Evolutionary conservation across 2,888 invertebrate species (phyloP).

Genomic region (Chydorus sphaericus): DNA sequence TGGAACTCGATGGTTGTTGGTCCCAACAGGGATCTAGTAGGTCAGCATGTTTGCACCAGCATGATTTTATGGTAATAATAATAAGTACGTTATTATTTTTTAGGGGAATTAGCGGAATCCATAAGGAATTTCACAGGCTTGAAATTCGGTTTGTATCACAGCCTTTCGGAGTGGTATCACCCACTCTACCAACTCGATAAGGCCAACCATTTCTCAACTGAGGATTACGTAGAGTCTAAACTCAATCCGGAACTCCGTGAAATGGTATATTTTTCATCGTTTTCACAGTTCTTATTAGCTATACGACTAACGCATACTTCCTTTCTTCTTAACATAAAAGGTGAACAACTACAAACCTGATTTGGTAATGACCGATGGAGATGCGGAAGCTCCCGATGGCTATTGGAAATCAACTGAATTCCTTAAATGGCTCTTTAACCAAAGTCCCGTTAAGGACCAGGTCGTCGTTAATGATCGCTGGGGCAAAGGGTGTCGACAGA

Average conservation of each 20-base stretch:
- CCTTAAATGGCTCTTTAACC: constrained; percentile 83
- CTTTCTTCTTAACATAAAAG: background rate
- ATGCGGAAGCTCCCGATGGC: constrained; percentile 47
- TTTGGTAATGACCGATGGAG: constrained; percentile 30
- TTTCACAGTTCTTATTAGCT: too few species aligned
- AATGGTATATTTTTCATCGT: too few species aligned
- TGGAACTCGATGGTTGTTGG: constrained; percentile 35
- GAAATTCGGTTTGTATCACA: constrained; percentile 26
- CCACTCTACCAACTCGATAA: constrained; percentile 35
- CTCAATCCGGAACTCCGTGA: constrained; percentile 69
- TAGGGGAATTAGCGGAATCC: too few species aligned
- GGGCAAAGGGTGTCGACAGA: constrained; percentile 62
- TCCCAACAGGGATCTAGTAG: constrained; percentile 32
- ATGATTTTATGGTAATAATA: too few species aligned
- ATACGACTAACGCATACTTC: too few species aligned
- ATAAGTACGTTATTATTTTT: too few species aligned
- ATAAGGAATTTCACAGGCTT: constrained; percentile 24
- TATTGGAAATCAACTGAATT: constrained; percentile 78
- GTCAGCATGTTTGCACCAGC: too few species aligned
- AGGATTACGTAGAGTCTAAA: constrained; percentile 51
- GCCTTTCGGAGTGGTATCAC: constrained; percentile 32
- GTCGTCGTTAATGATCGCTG: constrained; percentile 90
- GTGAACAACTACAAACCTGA: constrained; percentile 26
- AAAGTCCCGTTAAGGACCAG: constrained; percentile 72
- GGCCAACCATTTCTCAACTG: constrained; percentile 41